Conservation (phyloP, 2,888 invertebrate genomes). For the Eurois occulta region DNA sequence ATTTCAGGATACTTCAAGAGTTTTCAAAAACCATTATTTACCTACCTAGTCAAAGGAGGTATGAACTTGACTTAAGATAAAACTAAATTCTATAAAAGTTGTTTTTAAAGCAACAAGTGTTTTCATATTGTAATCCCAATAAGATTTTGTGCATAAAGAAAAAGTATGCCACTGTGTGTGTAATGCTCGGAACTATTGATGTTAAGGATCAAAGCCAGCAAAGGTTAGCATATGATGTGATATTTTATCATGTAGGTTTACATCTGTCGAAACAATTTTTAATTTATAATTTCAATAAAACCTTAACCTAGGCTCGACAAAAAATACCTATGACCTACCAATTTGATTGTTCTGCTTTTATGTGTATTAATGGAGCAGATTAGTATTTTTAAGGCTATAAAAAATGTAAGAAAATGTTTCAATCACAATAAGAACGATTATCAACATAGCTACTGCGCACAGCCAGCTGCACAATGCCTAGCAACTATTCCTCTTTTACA, state of each 20-base stretch:
- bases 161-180: background rate
- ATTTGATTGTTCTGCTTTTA: background rate
- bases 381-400: background rate
- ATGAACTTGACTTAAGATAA: background rate
- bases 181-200: background rate
- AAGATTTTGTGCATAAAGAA: background rate
- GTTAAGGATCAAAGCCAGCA: background rate
- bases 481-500: background rate
- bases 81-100: background rate
- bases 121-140: background rate
- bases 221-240: background rate
- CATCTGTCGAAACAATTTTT: background rate
- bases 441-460: constrained; percentile 1
- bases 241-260: background rate
- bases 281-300: background rate
- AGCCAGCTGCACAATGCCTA: constrained; percentile 1
- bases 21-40: background rate
- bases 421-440: background rate
- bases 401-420: background rate
- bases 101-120: background rate
- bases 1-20: background rate
- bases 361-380: background rate
- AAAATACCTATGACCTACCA: background rate
- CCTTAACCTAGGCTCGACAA: background rate
- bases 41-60: too few species aligned